Percentiles rank a stretch among this genome's conserved stretches.
phyloP scores from a whole-genome alignment of 2,113 vertebrate species.

The Nothocercus nigrocapillus region DNA sequence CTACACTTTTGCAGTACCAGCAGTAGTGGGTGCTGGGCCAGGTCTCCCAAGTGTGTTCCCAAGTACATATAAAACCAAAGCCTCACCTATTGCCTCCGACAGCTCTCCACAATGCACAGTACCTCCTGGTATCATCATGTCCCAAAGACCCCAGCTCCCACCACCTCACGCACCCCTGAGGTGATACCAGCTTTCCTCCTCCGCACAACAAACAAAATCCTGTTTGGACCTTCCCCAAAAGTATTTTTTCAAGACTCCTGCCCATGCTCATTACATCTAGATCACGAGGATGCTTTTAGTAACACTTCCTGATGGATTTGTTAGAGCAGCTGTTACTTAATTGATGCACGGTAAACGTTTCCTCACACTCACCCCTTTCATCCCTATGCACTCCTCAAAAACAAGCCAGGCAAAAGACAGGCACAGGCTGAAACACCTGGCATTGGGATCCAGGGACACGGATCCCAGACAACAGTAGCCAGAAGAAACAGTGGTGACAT shows the following conservation, averaged over 20 bases:
- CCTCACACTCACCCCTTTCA: not conserved
- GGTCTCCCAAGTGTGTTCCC: not conserved
- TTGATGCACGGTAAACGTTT: not conserved
- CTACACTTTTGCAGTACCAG: not conserved
- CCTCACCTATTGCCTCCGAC: accelerated
- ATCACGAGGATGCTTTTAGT: constrained; percentile 46
- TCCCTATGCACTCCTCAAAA: not conserved
- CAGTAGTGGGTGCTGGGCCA: not conserved
- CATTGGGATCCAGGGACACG: not conserved
- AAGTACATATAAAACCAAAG: not conserved
- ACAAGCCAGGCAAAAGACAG: not conserved
- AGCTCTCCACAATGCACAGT: accelerated
- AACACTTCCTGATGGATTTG: not conserved
- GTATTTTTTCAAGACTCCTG: not conserved
- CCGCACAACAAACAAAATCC: not conserved
- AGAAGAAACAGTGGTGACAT: not conserved
- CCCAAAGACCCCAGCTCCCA: not conserved
- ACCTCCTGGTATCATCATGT: not conserved
- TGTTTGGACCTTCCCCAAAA: not conserved
- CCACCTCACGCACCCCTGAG: not conserved
- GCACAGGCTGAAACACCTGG: not conserved
- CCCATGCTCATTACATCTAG: not conserved
- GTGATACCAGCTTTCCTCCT: not conserved
- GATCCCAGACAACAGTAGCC: not conserved
- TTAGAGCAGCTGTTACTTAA: not conserved